These are phyloP conservation scores for Marmota monax DNA, from an alignment of 2,113 vertebrate genomes.

Conservation along the genomic window DNA sequence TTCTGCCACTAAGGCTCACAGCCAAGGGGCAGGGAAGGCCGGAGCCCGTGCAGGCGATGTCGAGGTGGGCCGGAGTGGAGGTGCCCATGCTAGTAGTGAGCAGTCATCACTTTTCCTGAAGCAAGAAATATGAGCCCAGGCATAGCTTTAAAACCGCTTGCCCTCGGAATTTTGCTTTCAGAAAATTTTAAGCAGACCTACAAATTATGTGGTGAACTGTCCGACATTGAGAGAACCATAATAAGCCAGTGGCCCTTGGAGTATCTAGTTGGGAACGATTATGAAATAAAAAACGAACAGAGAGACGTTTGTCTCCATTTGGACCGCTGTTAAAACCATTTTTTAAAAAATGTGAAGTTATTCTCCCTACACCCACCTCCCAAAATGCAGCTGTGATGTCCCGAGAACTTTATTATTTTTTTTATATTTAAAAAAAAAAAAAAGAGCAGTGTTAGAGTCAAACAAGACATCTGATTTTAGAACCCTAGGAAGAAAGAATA, in stretches of 20 bases:
- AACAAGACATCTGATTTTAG: slow-evolving; percentile 77
- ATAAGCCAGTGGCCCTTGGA: slow-evolving; percentile 61
- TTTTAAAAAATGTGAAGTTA: slow-evolving; percentile 62
- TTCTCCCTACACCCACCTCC: slow-evolving; percentile 60
- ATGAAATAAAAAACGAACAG: slow-evolving; percentile 76
- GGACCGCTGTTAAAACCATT: slow-evolving; percentile 47
- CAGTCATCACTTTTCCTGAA: slow-evolving; percentile 70
- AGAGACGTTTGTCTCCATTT: slow-evolving; percentile 71
- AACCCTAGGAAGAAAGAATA: slow-evolving; percentile 60
- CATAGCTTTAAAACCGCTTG: slow-evolving; percentile 73
- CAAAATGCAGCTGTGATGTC: slow-evolving; percentile 69
- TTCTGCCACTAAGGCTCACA: accelerated
- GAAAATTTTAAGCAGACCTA: slow-evolving; percentile 80
- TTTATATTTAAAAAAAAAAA: slow-evolving; percentile 12
- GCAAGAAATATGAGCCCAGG: slow-evolving; percentile 63
- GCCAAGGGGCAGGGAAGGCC: neutral
- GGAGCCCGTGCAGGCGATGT: neutral
- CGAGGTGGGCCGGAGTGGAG: neutral
- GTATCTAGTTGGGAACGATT: slow-evolving; percentile 74
- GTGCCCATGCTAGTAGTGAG: neutral
- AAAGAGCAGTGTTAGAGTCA: slow-evolving; percentile 18
- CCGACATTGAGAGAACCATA: slow-evolving; percentile 67
- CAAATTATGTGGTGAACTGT: slow-evolving; percentile 81
- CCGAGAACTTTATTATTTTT: slow-evolving; percentile 21
- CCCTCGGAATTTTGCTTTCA: slow-evolving; percentile 80